Conservation (phyloP, 2,888 invertebrate genomes). For the Tenthredo amoena region DNA sequence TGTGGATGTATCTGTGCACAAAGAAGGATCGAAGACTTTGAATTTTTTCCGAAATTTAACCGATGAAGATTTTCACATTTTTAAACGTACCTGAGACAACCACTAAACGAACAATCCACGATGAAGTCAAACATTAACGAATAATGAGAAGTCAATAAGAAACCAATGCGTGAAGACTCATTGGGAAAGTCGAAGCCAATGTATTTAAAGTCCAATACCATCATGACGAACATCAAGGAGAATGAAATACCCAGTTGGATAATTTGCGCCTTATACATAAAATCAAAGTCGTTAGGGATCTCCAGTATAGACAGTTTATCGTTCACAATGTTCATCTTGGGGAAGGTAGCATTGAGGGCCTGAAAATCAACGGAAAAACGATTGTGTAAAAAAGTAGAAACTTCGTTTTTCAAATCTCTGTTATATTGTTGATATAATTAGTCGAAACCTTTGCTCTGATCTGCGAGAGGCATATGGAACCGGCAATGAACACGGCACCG, state of each 20-base stretch:
- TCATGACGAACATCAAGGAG: not conserved
- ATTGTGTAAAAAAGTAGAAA: not conserved
- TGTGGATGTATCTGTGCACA: not conserved
- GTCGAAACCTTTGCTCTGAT: not conserved
- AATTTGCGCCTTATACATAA: not conserved
- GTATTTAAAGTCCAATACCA: not conserved
- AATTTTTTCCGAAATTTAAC: not conserved
- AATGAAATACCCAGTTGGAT: not conserved
- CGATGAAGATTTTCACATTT: not conserved
- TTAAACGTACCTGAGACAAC: not conserved
- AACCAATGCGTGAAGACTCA: not conserved
- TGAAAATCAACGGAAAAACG: not conserved
- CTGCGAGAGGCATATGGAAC: not conserved
- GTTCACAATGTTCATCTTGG: not conserved
- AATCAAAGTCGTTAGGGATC: not conserved
- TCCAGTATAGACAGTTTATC: not conserved
- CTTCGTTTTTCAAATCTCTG: not conserved
- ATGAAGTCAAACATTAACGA: not conserved
- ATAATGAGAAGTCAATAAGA: not conserved
- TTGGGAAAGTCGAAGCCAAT: not conserved
- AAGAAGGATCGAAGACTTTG: not conserved
- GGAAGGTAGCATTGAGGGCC: not conserved
- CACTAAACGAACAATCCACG: not conserved
- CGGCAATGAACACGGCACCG: not conserved
- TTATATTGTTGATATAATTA: not conserved